A percentile compares a stretch with the other conserved stretches of the same genome.
Evolutionary conservation across 1,140 invertebrate species (phyloP).

Genomic region (Venturia canescens): DNA sequence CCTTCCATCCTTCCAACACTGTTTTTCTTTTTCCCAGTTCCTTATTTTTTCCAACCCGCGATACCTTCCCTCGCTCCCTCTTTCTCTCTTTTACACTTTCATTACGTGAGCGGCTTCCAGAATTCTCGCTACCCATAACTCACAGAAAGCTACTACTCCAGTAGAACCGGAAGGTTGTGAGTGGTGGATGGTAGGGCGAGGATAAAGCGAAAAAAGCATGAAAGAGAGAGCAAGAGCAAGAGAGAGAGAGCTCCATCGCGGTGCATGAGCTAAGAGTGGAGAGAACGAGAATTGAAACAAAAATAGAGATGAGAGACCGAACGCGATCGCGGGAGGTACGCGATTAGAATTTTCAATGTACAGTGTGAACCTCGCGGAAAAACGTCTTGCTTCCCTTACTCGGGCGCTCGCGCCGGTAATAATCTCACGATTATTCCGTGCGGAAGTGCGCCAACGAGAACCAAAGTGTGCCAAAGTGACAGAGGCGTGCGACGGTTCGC

Average conservation of each 20-base stretch:
- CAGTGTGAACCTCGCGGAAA: slow-evolving; percentile 29
- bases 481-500: slow-evolving; percentile 19
- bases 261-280: neutral
- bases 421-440: slow-evolving; percentile 59
- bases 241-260: neutral
- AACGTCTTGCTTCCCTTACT: slow-evolving; percentile 42
- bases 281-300: neutral
- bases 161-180: slow-evolving; percentile 53
- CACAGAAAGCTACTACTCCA: slow-evolving; percentile 53
- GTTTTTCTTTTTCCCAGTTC: slow-evolving; percentile 11
- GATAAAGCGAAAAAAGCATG: slow-evolving; percentile 6
- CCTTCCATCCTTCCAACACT: too few relatives aligned
- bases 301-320: neutral
- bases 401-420: slow-evolving; percentile 52
- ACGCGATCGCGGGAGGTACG: slow-evolving; percentile 41
- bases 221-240: neutral
- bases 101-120: slow-evolving; percentile 69
- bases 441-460: slow-evolving; percentile 45
- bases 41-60: neutral
- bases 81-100: slow-evolving; percentile 64
- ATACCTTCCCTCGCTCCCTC: slow-evolving; percentile 45
- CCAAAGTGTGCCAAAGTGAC: slow-evolving; percentile 16
- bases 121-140: slow-evolving; percentile 64
- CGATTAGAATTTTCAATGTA: slow-evolving; percentile 61
- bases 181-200: slow-evolving; percentile 58